A percentile compares a stretch with the other conserved stretches of the same genome.
Evolutionary conservation across 1,140 invertebrate species (phyloP).

Genomic region (Ptiloglossa arizonensis): DNA sequence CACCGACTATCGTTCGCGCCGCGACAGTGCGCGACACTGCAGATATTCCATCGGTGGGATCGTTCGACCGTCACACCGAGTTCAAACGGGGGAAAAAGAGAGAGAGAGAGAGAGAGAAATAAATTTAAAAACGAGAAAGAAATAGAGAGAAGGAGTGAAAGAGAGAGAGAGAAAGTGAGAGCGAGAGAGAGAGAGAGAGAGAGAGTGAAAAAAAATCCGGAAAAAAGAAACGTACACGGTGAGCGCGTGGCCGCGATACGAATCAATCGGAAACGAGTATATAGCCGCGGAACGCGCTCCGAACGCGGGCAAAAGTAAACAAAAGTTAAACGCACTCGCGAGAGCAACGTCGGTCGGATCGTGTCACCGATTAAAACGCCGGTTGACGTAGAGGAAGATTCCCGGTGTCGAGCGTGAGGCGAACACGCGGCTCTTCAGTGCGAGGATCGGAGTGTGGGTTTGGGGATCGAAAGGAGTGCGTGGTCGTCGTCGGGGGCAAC

Average conservation of each 20-base stretch:
- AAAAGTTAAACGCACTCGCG: conserved; percentile 37
- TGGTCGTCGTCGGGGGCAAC: background rate
- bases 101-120: too few relatives aligned
- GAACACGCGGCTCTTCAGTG: too few relatives aligned
- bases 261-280: conserved; percentile 2
- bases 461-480: conserved; percentile 1
- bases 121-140: too few relatives aligned
- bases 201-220: background rate
- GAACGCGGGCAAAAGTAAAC: conserved; percentile 29
- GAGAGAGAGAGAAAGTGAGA: too few relatives aligned
- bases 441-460: too few relatives aligned
- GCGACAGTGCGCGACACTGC: background rate
- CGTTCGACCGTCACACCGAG: background rate
- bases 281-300: background rate
- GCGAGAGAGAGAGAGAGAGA: too few relatives aligned
- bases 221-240: background rate
- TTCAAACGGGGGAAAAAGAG: too few relatives aligned
- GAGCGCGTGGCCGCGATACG: background rate
- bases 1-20: background rate
- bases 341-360: conserved; percentile 26
- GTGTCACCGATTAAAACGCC: conserved; percentile 8
- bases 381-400: conserved; percentile 38
- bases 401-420: conserved; percentile 20
- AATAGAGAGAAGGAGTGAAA: too few relatives aligned
- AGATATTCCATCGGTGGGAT: background rate